These are phyloP conservation scores for silkworm (Bombyx mori) DNA, from an alignment of 1,140 invertebrate species.

Conservation along the genomic window DNA sequence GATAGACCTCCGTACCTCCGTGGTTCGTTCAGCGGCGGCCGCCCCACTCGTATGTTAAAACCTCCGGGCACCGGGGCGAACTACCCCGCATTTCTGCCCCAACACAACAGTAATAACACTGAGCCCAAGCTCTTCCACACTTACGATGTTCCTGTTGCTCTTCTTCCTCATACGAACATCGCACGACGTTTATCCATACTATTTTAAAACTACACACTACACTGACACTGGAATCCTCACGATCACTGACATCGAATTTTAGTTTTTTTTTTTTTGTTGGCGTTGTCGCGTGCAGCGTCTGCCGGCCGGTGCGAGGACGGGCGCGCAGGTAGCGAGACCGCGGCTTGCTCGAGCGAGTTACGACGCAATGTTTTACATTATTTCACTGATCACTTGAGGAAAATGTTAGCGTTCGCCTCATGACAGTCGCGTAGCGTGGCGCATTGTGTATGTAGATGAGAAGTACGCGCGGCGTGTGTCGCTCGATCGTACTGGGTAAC, in stretches of 20 bases:
- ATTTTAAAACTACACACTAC: constrained; percentile 61
- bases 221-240: constrained; percentile 50
- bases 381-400: constrained; percentile 58
- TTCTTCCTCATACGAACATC: constrained; percentile 70
- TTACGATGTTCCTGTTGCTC: constrained; percentile 64
- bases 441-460: constrained; percentile 29
- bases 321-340: constrained; percentile 9
- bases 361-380: constrained; percentile 55
- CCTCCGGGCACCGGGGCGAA: constrained; percentile 41
- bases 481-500: constrained; percentile 56
- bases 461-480: constrained; percentile 41
- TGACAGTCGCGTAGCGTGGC: constrained; percentile 49
- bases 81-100: constrained; percentile 53
- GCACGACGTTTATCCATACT: constrained; percentile 64
- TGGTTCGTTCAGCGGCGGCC: constrained; percentile 36
- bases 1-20: constrained; percentile 58
- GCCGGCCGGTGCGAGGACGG: constrained; percentile 34
- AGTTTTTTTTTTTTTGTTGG: constrained; percentile 49
- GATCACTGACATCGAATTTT: constrained; percentile 55
- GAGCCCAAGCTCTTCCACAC: constrained; percentile 33
- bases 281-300: constrained; percentile 54
- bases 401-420: constrained; percentile 43
- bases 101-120: constrained; percentile 51
- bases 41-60: constrained; percentile 47
- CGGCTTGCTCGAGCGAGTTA: constrained; percentile 23